These are phyloP conservation scores for Botrylloides violaceus DNA, from an alignment of 23 tunicate species.

Conservation along the genomic window DNA sequence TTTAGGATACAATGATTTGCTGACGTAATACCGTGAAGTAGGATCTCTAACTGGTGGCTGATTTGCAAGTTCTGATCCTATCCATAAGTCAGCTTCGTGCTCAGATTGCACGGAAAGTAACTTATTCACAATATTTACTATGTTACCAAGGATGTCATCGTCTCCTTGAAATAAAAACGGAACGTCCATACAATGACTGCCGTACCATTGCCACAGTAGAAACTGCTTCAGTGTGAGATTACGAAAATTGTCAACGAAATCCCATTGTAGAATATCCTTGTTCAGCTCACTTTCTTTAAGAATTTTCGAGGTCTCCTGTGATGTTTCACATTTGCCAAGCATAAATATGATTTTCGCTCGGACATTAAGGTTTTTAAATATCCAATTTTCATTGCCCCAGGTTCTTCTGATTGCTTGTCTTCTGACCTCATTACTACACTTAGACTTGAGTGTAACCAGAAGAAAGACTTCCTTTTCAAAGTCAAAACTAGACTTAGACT, in stretches of 20 bases:
- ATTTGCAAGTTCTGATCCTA: slow-evolving; percentile 49
- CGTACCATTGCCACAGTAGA: slow-evolving; percentile 65
- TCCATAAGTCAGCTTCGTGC: slow-evolving; percentile 24
- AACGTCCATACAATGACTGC: slow-evolving; percentile 37
- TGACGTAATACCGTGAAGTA: slow-evolving; percentile 69
- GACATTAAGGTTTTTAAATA: slow-evolving; percentile 15
- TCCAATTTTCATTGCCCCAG: slow-evolving; percentile 61
- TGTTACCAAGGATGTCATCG: slow-evolving; percentile 72
- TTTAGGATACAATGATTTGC: slow-evolving; percentile 52
- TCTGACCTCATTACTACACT: slow-evolving; percentile 30
- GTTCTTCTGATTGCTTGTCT: slow-evolving; percentile 56
- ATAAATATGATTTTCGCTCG: slow-evolving; percentile 38
- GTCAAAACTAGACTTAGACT: slow-evolving; percentile 18
- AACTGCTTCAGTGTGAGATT: slow-evolving; percentile 73
- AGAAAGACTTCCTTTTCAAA: slow-evolving; percentile 50
- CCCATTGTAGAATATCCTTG: slow-evolving; percentile 71
- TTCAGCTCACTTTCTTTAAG: slow-evolving; percentile 19
- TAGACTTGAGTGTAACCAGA: slow-evolving; percentile 52
- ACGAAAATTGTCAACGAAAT: slow-evolving; percentile 66
- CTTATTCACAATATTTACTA: slow-evolving; percentile 39
- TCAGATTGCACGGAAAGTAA: slow-evolving; percentile 10
- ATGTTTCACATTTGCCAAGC: slow-evolving; percentile 43
- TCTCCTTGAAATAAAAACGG: slow-evolving; percentile 83
- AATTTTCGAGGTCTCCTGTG: background rate
- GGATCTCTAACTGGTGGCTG: slow-evolving; percentile 54